Conservation (phyloP, 2,797 vertebrate species). For the Chloroceryle amazona region DNA sequence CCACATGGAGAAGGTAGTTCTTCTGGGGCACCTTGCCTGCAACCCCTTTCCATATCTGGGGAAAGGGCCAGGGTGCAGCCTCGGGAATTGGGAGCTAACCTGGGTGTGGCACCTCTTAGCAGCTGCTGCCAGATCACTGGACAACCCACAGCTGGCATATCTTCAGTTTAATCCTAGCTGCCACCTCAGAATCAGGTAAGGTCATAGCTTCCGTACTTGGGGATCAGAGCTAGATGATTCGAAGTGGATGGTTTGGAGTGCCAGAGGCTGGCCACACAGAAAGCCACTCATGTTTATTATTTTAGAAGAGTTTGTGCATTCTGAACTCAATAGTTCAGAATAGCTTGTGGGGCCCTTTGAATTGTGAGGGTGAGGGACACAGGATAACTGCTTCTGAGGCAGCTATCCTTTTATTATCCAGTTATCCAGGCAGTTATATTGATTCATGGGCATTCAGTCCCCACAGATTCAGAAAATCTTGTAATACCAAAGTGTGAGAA, state of each 20-base stretch:
- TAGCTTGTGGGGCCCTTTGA: not conserved
- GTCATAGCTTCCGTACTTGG: not conserved
- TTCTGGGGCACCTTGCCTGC: not conserved
- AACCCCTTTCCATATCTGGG: not conserved
- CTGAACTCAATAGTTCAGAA: not conserved
- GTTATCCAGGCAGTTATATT: no score
- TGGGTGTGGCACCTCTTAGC: not conserved
- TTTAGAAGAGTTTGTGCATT: not conserved
- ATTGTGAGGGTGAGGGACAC: not conserved
- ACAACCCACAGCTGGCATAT: not conserved
- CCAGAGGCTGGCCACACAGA: not conserved
- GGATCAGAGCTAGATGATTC: not conserved
- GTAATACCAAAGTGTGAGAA: not conserved
- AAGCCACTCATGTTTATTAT: not conserved
- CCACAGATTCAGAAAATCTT: not conserved
- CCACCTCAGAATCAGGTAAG: not conserved
- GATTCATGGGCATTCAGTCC: rapidly evolving
- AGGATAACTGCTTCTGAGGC: not conserved
- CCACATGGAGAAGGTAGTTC: not conserved
- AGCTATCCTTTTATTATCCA: no score
- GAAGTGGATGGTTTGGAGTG: not conserved
- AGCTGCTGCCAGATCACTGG: not conserved
- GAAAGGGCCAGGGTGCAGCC: not conserved
- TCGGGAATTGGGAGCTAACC: not conserved
- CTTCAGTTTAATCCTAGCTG: not conserved